Conservation (phyloP, 2,888 invertebrate species). For the Drosophila nr. perissopoda region DNA sequence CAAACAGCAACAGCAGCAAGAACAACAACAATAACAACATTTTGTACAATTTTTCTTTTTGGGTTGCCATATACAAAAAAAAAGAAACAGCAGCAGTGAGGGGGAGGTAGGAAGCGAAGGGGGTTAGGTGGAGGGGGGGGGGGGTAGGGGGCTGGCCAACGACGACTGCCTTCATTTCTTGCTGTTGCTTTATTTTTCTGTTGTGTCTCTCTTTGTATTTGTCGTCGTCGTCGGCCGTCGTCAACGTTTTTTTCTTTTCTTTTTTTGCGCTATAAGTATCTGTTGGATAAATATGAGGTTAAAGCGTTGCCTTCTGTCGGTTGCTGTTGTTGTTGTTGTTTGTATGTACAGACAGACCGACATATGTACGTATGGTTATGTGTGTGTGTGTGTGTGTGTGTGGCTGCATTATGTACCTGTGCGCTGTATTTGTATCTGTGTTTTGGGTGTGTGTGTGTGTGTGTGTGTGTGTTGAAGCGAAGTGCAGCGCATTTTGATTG, state of each 20-base stretch:
- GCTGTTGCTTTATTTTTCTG: conserved; percentile 49
- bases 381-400: conserved; percentile 19
- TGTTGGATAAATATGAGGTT: conserved; percentile 84
- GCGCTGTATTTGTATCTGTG: conserved; percentile 35
- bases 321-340: conserved; percentile 35
- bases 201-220: conserved; percentile 45
- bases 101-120: background rate
- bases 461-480: conserved; percentile 52
- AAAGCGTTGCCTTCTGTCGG: conserved; percentile 82
- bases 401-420: conserved; percentile 50
- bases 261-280: conserved; percentile 76
- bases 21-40: conserved; percentile 34
- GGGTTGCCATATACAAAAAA: conserved; percentile 45
- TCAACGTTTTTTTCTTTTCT: conserved; percentile 56
- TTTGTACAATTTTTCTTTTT: conserved; percentile 64
- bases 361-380: conserved; percentile 3
- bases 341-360: conserved; percentile 23
- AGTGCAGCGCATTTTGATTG: conserved; percentile 80
- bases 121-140: background rate
- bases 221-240: conserved; percentile 64
- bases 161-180: conserved; percentile 69
- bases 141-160: conserved; percentile 14
- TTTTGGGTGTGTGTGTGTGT: conserved; percentile 4
- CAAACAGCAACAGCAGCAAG: conserved; percentile 3
- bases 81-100: conserved; percentile 7